Base-by-base conservation (phyloP, 2,797 vertebrate genomes). In the Hozukius guyotensis region DNA sequence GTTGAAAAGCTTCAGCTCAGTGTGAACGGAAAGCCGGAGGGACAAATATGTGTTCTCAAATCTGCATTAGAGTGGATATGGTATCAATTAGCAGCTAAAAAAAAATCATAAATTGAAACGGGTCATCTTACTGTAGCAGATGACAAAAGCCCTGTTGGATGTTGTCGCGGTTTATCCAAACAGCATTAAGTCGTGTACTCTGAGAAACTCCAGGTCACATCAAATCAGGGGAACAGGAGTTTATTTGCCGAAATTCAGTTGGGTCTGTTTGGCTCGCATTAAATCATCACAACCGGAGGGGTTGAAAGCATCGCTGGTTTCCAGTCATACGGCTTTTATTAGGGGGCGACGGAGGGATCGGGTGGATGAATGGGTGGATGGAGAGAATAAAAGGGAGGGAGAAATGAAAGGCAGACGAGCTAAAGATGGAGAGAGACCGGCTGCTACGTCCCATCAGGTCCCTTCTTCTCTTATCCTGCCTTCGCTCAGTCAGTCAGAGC, bases 251-350 rank as follows among this genome's bases (percentile, higher is more conserved):
- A 83, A 80, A 78, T 72, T 27, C 81, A 38, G 42, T 87, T 56
- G 80, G 78, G 38, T 60, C 78, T 77, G 79, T 78, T 78, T 86
- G 83, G 88, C 76, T 85, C 55, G 8, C 72, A 79, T 80, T 79
- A 85, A 89, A 82, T 84, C 84, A 78, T 82, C 69, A 52, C 72
- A 62, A 79, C 77, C 36, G 12, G 74, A 84, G 79, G 75, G 79
- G 64, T 14, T 74, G 83, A 86, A 64, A 75, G 75, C 42, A 66
- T 75, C 29, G 12, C 77, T 68, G 52, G 18, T 83, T 78, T 88
- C 75, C 66, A 79, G 75, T 87, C 90, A 90, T 86, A 77, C 68
- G 57, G 87, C 76, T 90, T 88, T 82, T 87, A 92, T 92, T 92
- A 90, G 61, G 60, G 63, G 78, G 60, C 16, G 38, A 68, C 72